Evolutionary conservation across 1,140 invertebrate species (phyloP), one percentile per base, ranked within the genome.

Genomic region (Archivesica marissinica): DNA sequence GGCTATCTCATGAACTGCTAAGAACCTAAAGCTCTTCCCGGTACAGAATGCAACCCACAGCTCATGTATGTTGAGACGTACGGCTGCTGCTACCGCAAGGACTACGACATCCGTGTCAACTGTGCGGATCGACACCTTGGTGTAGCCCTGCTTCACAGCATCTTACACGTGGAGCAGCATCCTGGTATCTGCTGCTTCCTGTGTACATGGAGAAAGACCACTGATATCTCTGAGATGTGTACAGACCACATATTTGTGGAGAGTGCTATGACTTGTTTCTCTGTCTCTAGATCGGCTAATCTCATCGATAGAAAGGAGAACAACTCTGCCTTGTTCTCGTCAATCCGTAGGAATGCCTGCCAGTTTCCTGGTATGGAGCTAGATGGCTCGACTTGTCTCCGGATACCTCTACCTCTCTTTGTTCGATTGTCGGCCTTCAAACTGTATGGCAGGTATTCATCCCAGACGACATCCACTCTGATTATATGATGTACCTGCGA

Each of bases 241-340:
- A 39, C 13, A 20, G 9, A 20, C 44, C 25, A 0, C 28, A n/a
- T 28, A 6, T 17, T 38, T 1, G 20, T 13, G 28, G 20, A 25
- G 35, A 13, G 23, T n/a, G 11, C 28, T 20, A 41, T 59, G 9
- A 72, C 13, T 70, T 82, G 84, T 23, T 54, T 76, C 11, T 44
- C 20, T 7, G 20, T 28, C 23, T n/a, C n/a, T n/a, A 30, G 1
- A 47, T 20, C 41, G 28, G 4, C 28, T 41, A 28, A 33, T 50
- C 13, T 33, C 47, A 17, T 75, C 38, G 70, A 2, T 39, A 83
- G 33, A 74, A 61, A 76, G 4, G 1, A 17, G 38, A 86, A 86
- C 0, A 86, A 72, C 56, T 86, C 85, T 47, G 66, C 39, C 56
- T 86, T 83, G 64, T 83, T 86, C 23, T 41, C 64, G 13, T 56